Evolutionary conservation across 1,140 invertebrate species (phyloP).

Genomic region (Atta texana): DNA sequence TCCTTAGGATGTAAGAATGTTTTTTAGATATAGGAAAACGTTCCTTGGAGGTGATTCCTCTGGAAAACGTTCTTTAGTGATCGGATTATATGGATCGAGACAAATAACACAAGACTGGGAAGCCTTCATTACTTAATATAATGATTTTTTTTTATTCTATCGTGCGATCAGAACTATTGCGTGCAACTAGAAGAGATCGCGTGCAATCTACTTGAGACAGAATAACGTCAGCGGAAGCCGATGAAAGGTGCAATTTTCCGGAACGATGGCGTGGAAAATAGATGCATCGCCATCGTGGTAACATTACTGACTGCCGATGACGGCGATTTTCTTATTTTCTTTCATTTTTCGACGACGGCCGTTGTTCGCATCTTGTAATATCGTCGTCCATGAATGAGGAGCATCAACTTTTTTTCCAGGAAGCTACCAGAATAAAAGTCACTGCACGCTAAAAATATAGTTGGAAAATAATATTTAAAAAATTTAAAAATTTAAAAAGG

Average conservation of each 20-base stretch:
- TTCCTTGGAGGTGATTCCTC: no score
- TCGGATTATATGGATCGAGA: background rate
- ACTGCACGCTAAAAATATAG: background rate
- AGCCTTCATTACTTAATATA: background rate
- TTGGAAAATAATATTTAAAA: background rate
- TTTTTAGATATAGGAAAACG: no score
- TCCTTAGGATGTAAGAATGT: no score
- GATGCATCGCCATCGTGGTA: conserved; percentile 58
- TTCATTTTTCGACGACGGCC: background rate
- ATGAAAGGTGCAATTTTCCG: conserved; percentile 77
- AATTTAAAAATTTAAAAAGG: background rate
- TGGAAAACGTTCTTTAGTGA: no score
- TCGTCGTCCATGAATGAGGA: background rate
- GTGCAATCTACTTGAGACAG: conserved; percentile 32
- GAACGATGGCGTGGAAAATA: conserved; percentile 78
- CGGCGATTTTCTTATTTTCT: conserved; percentile 42
- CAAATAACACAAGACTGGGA: background rate
- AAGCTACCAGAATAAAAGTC: background rate
- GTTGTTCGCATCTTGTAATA: conserved; percentile 9
- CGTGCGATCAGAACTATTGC: background rate
- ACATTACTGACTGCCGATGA: conserved; percentile 27
- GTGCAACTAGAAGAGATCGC: background rate
- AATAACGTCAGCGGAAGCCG: conserved; percentile 12
- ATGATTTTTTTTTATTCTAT: background rate
- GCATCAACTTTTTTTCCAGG: background rate